phyloP scores from a whole-genome alignment of 2,797 vertebrate species.

The Decapterus maruadsi region DNA sequence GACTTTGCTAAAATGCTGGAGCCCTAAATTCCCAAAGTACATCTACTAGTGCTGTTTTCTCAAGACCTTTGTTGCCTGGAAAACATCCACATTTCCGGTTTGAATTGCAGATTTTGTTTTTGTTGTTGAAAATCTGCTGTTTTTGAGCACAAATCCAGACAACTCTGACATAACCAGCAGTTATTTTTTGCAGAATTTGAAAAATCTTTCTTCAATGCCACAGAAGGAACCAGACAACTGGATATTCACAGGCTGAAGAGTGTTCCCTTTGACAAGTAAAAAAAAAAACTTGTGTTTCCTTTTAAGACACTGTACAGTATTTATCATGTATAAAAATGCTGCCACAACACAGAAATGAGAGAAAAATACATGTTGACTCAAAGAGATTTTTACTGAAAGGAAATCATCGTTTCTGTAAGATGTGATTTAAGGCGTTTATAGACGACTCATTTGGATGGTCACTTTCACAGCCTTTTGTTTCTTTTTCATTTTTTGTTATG shows the following conservation, averaged over 20 bases:
- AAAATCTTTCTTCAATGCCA: not conserved
- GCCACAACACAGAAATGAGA: too few species aligned
- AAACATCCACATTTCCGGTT: not conserved
- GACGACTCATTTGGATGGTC: not conserved
- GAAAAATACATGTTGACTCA: too few species aligned
- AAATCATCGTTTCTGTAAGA: too few species aligned
- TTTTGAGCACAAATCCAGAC: not conserved
- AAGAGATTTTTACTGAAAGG: too few species aligned
- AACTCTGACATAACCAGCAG: conserved; percentile 11
- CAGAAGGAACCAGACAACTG: not conserved
- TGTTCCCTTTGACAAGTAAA: not conserved
- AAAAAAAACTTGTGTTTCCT: not conserved
- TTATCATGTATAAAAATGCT: not conserved
- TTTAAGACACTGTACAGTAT: not conserved
- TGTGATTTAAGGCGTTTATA: not conserved
- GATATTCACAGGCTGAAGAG: not conserved
- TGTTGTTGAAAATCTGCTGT: not conserved
- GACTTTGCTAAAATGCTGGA: not conserved
- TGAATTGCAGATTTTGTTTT: not conserved
- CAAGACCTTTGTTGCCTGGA: not conserved
- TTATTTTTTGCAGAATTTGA: not conserved
- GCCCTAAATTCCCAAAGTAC: conserved; percentile 5
- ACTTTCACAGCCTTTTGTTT: not conserved
- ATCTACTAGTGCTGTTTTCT: not conserved
- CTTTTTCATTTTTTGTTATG: not conserved